phyloP scores from a whole-genome alignment of 2,797 vertebrate species.

The Onychomys leucogaster region DNA sequence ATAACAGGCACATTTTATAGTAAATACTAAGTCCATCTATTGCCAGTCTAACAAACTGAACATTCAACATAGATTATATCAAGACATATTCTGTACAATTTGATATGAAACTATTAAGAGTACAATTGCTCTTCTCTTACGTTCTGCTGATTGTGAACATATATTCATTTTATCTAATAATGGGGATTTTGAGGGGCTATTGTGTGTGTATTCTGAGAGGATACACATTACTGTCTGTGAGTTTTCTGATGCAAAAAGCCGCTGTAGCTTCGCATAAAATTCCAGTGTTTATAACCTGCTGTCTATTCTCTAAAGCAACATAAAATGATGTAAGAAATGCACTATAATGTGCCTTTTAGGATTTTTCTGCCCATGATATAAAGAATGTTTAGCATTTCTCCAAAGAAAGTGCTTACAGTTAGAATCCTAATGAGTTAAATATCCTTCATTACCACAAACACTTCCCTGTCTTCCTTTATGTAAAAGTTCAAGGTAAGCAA shows the following conservation, averaged over 20 bases:
- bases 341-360: constrained; percentile 56
- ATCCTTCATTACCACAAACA: constrained; percentile 48
- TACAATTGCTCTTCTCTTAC: not conserved
- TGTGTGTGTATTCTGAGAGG: no score
- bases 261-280: constrained; percentile 61
- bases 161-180: not conserved
- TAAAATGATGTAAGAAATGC: constrained; percentile 50
- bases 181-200: not conserved
- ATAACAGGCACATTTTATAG: not conserved
- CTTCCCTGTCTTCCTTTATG: constrained; percentile 50
- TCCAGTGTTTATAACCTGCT: constrained; percentile 57
- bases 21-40: not conserved
- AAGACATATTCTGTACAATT: not conserved
- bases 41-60: not conserved
- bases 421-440: constrained; percentile 73
- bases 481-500: constrained; percentile 59
- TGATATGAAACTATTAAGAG: not conserved
- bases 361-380: constrained; percentile 59
- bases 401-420: constrained; percentile 69
- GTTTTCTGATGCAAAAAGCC: constrained; percentile 59
- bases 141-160: not conserved
- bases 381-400: constrained; percentile 65
- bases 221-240: constrained; percentile 10
- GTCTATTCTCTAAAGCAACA: constrained; percentile 56
- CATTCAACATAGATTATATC: not conserved